Percentiles rank a stretch among this genome's conserved stretches.
Conservation (phyloP, 2,113 vertebrate genomes). For the Trochalopteron elliotii region DNA sequence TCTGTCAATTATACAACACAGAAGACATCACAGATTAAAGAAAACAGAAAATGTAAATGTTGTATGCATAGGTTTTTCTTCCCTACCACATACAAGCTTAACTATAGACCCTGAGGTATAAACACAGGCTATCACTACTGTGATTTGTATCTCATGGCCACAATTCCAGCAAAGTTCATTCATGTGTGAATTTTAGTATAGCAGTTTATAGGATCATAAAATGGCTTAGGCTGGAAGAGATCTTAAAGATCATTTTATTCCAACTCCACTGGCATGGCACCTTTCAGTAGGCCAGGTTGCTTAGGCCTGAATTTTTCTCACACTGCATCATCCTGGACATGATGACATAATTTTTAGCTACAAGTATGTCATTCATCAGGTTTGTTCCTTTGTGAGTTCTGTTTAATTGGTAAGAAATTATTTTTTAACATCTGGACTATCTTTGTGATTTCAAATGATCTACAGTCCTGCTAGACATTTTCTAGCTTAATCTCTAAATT, state of each 20-base stretch:
- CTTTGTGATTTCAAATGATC: not conserved
- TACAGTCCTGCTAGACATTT: not conserved
- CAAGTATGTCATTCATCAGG: not conserved
- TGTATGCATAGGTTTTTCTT: not conserved
- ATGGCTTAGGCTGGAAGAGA: not conserved
- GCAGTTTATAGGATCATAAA: not conserved
- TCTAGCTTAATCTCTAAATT: not conserved
- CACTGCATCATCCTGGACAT: not conserved
- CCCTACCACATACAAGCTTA: not conserved
- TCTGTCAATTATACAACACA: not conserved
- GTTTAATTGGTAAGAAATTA: not conserved
- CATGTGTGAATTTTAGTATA: not conserved
- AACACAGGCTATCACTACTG: not conserved
- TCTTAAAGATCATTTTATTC: not conserved
- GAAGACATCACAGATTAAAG: not conserved
- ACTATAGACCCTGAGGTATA: not conserved
- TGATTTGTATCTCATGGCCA: not conserved
- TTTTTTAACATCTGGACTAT: not conserved
- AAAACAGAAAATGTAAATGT: not conserved
- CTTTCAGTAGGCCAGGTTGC: not conserved
- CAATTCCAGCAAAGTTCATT: not conserved
- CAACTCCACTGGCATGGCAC: not conserved
- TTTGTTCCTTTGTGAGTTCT: not conserved
- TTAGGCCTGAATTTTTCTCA: not conserved
- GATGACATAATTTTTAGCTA: not conserved